Conservation (phyloP, 2,888 invertebrate genomes). For the Lepidocyrtoides sp. region DNA sequence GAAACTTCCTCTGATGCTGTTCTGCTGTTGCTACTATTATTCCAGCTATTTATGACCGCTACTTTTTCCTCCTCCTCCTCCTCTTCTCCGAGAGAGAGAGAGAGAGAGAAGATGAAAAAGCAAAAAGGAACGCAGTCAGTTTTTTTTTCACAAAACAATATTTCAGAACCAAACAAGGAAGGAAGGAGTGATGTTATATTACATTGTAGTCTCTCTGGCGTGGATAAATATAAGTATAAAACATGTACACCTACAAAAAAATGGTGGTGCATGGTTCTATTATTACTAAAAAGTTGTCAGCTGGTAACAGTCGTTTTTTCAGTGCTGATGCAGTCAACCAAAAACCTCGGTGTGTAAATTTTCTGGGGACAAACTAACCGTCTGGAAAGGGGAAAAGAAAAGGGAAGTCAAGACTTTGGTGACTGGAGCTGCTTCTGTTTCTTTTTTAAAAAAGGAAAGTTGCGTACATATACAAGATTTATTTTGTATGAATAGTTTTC, state of each 20-base stretch:
- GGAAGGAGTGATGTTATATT: constrained; percentile 35
- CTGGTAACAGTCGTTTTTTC: constrained; percentile 47
- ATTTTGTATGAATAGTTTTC: constrained; percentile 62
- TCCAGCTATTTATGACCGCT: constrained; percentile 74
- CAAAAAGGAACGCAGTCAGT: constrained; percentile 26
- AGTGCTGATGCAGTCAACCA: constrained; percentile 72
- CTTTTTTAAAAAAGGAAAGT: constrained; percentile 41
- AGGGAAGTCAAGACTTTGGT: constrained; percentile 42
- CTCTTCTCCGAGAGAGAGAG: too few species aligned
- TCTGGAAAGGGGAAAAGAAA: constrained; percentile 74
- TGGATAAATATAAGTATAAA: not conserved
- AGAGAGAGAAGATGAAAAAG: not conserved
- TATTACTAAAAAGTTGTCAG: constrained; percentile 69
- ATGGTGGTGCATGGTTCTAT: constrained; percentile 11
- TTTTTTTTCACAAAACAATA: constrained; percentile 42
- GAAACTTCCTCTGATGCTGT: constrained; percentile 43
- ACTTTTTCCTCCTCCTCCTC: constrained; percentile 57
- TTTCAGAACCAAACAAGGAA: constrained; percentile 54
- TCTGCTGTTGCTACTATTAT: constrained; percentile 54
- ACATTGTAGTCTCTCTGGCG: not conserved
- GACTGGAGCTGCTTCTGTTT: constrained; percentile 21
- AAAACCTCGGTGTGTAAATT: constrained; percentile 78
- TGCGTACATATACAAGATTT: constrained; percentile 49
- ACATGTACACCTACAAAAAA: not conserved
- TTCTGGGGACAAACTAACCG: constrained; percentile 73